Conservation (phyloP, 2,888 invertebrate genomes). For the Scaptomyza parva region DNA sequence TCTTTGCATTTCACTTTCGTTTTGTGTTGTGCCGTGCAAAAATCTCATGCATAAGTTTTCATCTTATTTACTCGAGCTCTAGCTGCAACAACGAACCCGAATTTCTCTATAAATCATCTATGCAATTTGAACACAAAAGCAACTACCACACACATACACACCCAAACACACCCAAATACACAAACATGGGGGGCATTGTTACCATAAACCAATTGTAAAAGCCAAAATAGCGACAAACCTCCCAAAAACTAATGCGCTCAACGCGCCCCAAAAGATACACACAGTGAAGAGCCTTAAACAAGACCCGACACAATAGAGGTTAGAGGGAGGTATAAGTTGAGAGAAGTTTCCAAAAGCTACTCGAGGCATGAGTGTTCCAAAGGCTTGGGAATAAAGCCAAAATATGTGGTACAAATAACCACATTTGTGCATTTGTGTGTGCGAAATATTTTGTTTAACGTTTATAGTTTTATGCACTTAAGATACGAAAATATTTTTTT, state of each 20-base stretch:
- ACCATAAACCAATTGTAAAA: conserved; percentile 77
- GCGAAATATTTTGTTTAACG: conserved; percentile 79
- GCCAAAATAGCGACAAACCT: conserved; percentile 74
- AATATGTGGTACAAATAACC: conserved; percentile 74
- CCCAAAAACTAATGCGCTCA: conserved; percentile 73
- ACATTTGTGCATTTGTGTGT: conserved; percentile 49
- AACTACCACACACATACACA: conserved; percentile 48
- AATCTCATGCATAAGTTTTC: conserved; percentile 73
- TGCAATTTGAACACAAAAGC: conserved; percentile 79
- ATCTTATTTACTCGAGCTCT: conserved; percentile 57
- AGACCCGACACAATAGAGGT: not conserved
- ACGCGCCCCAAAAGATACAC: conserved; percentile 68
- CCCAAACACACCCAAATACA: conserved; percentile 1
- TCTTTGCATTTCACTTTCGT: conserved; percentile 47
- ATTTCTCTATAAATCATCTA: conserved; percentile 72
- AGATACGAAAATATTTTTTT: conserved; percentile 75
- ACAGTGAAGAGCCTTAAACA: conserved; percentile 36
- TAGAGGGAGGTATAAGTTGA: conserved; percentile 27
- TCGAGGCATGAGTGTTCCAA: conserved; percentile 60
- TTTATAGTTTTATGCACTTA: conserved; percentile 80
- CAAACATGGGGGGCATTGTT: conserved; percentile 61
- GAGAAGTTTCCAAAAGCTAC: conserved; percentile 59
- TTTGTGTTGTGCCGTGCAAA: conserved; percentile 27
- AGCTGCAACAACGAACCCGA: conserved; percentile 45
- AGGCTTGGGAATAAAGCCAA: conserved; percentile 75